A percentile compares a stretch with the other conserved stretches of the same genome.
Conservation (phyloP, 2,113 vertebrate genomes). For the Anseranas semipalmata region DNA sequence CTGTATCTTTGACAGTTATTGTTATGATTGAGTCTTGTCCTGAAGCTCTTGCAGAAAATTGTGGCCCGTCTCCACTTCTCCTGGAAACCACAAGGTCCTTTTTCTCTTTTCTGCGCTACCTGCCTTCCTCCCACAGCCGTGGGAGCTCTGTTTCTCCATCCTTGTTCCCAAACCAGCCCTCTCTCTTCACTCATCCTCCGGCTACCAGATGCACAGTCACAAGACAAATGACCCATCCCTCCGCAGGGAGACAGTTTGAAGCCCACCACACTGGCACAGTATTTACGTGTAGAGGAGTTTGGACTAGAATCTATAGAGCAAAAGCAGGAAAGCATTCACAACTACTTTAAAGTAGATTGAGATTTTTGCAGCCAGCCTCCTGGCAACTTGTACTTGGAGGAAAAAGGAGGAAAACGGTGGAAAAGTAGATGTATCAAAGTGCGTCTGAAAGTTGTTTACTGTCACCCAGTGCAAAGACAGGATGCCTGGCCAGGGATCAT, state of each 20-base stretch:
- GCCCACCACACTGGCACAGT: background rate
- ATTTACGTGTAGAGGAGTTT: background rate
- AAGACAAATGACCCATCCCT: background rate
- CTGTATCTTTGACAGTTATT: background rate
- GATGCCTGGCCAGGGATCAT: background rate
- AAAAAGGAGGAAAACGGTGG: background rate
- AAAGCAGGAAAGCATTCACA: background rate
- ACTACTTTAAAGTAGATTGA: background rate
- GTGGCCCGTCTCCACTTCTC: background rate
- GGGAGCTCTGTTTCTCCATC: background rate
- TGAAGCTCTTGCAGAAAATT: background rate
- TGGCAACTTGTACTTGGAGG: background rate
- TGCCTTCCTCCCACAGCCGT: background rate
- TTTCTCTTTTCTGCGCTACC: background rate
- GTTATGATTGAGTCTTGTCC: background rate
- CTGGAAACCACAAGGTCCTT: background rate
- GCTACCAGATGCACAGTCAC: background rate
- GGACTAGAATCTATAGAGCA: background rate
- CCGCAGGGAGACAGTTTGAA: background rate
- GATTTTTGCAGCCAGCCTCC: conserved; percentile 2
- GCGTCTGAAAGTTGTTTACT: background rate
- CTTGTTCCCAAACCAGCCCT: background rate
- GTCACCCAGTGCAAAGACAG: background rate
- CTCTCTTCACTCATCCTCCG: background rate
- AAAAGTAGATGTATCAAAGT: background rate